Conservation (phyloP, 2,888 invertebrate species). For the Mamestra brassicae region DNA sequence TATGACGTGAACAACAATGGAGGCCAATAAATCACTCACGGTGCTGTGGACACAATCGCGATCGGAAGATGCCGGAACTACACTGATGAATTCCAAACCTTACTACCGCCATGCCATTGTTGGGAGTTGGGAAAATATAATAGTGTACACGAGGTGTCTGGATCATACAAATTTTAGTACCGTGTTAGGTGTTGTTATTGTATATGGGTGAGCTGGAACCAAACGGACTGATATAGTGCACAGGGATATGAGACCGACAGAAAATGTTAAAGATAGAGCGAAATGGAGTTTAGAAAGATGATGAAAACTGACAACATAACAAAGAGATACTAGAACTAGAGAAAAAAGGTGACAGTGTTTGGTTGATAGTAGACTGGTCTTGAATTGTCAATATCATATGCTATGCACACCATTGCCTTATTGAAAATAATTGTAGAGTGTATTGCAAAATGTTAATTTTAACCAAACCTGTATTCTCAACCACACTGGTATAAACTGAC, state of each 20-base stretch:
- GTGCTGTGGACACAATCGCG: conserved; percentile 70
- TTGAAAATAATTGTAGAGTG: background rate
- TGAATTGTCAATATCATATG: background rate
- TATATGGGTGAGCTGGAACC: conserved; percentile 2
- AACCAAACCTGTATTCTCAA: background rate
- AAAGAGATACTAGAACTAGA: too few species aligned
- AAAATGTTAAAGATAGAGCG: background rate
- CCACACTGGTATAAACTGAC: background rate
- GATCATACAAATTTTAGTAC: conserved; percentile 37
- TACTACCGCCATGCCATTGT: conserved; percentile 59
- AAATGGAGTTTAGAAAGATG: background rate
- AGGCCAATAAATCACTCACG: conserved; percentile 78
- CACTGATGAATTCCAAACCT: conserved; percentile 72
- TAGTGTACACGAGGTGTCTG: conserved; percentile 50
- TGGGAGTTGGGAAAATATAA: conserved; percentile 54
- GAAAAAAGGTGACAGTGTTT: too few species aligned
- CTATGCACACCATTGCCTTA: background rate
- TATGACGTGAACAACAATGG: conserved; percentile 73
- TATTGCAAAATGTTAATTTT: background rate
- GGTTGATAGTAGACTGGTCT: too few species aligned
- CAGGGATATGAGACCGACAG: background rate
- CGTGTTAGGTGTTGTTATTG: conserved; percentile 18
- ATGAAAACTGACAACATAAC: background rate
- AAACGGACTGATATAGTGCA: conserved; percentile 2
- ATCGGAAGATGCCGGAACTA: conserved; percentile 76